Evolutionary conservation across 1,140 invertebrate genomes (phyloP).

Genomic region (Cydia strobilella): DNA sequence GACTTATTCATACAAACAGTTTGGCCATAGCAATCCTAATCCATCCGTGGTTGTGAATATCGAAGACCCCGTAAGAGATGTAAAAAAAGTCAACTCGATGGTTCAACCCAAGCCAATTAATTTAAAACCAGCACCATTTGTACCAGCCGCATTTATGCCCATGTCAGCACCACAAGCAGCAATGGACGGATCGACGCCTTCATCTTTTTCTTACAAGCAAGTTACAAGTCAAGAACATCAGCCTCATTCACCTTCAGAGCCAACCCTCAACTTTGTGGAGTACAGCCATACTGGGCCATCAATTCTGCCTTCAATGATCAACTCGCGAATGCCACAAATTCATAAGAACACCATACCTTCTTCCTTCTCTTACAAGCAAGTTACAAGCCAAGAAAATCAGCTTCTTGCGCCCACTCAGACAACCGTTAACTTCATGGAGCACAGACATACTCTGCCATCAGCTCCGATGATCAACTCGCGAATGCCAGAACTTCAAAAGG

Average conservation of each 20-base stretch:
- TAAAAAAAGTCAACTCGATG: not conserved
- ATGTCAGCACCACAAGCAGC: not conserved
- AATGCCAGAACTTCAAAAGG: not conserved
- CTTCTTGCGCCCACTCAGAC: not conserved
- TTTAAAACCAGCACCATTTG: not conserved
- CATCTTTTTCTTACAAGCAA: conserved; percentile 8
- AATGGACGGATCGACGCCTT: not conserved
- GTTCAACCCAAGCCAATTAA: not conserved
- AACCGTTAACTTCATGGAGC: not conserved
- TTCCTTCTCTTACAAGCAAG: conserved; percentile 4
- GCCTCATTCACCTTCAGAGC: not conserved
- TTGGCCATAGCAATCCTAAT: conserved; percentile 33
- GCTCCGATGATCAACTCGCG: not conserved
- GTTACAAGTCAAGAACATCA: not conserved
- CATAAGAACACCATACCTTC: not conserved
- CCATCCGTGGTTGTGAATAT: conserved; percentile 22
- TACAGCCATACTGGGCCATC: not conserved
- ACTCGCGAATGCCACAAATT: not conserved
- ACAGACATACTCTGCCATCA: not conserved
- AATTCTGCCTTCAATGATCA: not conserved
- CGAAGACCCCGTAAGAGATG: conserved; percentile 6
- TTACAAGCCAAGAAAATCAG: not conserved
- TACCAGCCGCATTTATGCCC: not conserved
- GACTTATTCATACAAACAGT: conserved; percentile 36
- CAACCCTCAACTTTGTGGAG: not conserved